Percentiles rank a stretch among this genome's conserved stretches.
phyloP scores from a whole-genome alignment of 2,888 invertebrate species.

The Chrysolina oricalcia region DNA sequence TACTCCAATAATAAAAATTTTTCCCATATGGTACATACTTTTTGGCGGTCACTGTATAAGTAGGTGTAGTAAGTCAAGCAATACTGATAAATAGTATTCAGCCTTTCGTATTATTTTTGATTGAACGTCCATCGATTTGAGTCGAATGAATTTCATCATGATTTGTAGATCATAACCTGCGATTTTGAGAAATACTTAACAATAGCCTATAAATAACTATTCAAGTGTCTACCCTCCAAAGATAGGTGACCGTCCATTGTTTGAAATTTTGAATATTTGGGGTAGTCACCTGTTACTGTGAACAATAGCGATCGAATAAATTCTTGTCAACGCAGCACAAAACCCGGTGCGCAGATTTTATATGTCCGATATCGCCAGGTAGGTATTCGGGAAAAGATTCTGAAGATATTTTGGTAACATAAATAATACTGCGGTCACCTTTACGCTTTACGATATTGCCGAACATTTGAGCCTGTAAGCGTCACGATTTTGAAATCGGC shows the following conservation, averaged over 20 bases:
- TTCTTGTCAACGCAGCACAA: slow-evolving; percentile 45
- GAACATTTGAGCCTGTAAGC: background rate
- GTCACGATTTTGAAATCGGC: background rate
- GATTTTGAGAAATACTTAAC: slow-evolving; percentile 46
- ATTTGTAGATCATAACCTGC: slow-evolving; percentile 36
- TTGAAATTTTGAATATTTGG: slow-evolving; percentile 50
- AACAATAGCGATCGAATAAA: slow-evolving; percentile 49
- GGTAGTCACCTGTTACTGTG: slow-evolving; percentile 49
- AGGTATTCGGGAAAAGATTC: slow-evolving; percentile 31
- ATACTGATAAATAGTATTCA: no score
- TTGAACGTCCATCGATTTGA: slow-evolving; percentile 15
- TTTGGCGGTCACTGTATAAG: no score
- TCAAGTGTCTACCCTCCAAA: slow-evolving; percentile 46
- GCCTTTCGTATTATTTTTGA: background rate
- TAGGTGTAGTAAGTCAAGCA: no score
- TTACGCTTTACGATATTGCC: slow-evolving; percentile 20
- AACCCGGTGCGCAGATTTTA: slow-evolving; percentile 47
- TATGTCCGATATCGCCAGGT: slow-evolving; percentile 46
- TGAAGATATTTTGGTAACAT: slow-evolving; percentile 31
- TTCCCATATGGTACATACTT: no score
- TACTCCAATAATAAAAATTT: no score
- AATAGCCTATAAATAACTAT: slow-evolving; percentile 49
- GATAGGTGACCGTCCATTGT: slow-evolving; percentile 50
- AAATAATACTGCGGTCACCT: slow-evolving; percentile 31
- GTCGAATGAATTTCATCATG: slow-evolving; percentile 10